A percentile compares a stretch with the other conserved stretches of the same genome.
Conservation (phyloP, 2,797 vertebrate species). For the Sternarchorhynchus goeldii region DNA sequence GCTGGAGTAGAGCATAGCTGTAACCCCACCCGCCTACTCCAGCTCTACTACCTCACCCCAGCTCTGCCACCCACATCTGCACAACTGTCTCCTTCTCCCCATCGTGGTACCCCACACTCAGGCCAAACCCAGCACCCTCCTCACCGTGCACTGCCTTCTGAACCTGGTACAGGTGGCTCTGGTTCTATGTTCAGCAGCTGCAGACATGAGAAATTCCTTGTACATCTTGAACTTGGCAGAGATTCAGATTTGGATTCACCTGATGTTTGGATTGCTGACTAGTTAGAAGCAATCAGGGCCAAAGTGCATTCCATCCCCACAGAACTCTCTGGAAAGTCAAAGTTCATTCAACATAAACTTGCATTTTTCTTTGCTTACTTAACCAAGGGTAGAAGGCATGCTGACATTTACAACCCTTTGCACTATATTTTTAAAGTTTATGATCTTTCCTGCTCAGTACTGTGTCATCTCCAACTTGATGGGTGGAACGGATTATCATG, state of each 20-base stretch:
- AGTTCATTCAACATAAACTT: constrained; percentile 9
- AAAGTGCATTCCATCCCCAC: constrained; percentile 19
- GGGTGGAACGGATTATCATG: neutral
- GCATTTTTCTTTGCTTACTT: neutral
- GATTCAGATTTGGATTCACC: neutral
- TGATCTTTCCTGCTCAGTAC: constrained; percentile 9
- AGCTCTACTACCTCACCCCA: constrained; percentile 16
- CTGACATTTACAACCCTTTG: constrained; percentile 4
- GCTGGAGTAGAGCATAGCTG: constrained; percentile 66
- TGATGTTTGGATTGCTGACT: constrained; percentile 3
- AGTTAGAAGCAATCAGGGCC: neutral
- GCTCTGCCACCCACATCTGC: constrained; percentile 66
- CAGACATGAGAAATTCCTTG: neutral
- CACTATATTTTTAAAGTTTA: constrained; percentile 7
- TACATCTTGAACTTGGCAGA: too few species aligned
- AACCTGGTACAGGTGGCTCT: neutral
- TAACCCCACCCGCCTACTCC: constrained; percentile 61
- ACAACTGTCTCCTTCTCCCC: neutral
- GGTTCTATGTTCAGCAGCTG: neutral
- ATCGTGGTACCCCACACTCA: neutral
- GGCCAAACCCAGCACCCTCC: neutral
- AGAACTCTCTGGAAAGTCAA: constrained; percentile 18
- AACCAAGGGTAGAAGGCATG: constrained; percentile 4
- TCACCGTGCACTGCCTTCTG: neutral
- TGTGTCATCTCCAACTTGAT: constrained; percentile 25